Percentiles rank a stretch among this genome's conserved stretches.
Conservation (phyloP, 2,797 vertebrate species). For the Gallinago stenura region DNA sequence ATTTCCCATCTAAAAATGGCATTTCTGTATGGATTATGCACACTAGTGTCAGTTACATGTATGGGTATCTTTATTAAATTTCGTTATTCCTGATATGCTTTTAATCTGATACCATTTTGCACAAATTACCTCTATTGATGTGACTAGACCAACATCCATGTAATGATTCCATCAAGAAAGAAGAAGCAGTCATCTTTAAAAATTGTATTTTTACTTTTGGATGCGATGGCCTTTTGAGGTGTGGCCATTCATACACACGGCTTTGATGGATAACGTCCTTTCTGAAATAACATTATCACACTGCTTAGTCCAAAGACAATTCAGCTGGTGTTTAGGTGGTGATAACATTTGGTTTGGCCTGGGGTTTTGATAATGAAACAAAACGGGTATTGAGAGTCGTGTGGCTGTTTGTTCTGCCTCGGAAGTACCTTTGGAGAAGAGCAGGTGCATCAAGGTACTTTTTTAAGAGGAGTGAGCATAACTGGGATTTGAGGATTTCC, state of each 20-base stretch:
- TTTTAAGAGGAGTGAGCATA: neutral
- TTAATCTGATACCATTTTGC: neutral
- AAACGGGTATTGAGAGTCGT: neutral
- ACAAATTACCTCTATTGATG: neutral
- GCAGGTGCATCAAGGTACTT: neutral
- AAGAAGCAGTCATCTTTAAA: neutral
- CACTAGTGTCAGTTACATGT: neutral
- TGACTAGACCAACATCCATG: neutral
- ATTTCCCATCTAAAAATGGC: neutral
- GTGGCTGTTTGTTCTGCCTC: neutral
- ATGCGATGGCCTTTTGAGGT: neutral
- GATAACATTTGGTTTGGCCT: neutral
- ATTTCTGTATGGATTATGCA: neutral
- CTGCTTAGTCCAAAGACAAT: neutral
- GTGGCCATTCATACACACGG: neutral
- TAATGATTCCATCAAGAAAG: neutral
- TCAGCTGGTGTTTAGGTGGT: neutral
- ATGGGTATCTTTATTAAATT: neutral
- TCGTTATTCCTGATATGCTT: neutral
- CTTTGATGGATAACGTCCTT: neutral
- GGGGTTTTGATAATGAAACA: neutral
- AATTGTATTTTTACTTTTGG: neutral
- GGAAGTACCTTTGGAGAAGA: neutral
- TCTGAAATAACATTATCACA: neutral
- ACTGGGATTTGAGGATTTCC: neutral